These are phyloP conservation scores for Sus scrofa DNA, from an alignment of 2,113 vertebrate species.

Conservation along the genomic window DNA sequence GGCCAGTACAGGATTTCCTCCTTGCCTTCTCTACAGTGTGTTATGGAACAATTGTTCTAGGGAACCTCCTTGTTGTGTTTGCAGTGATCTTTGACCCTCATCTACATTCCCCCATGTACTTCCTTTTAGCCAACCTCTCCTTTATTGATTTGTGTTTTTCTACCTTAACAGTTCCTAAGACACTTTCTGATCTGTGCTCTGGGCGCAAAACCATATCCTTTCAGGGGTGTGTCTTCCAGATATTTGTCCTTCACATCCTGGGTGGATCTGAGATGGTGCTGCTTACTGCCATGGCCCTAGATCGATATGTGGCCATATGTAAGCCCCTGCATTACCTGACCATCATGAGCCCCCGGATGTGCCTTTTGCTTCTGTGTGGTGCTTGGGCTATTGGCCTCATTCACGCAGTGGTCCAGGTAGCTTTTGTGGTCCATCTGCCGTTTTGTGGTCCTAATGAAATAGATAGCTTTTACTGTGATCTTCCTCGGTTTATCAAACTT, in stretches of 20 bases:
- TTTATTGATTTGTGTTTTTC: conserved; percentile 58
- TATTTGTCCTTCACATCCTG: conserved; percentile 73
- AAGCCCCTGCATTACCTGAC: conserved; percentile 60
- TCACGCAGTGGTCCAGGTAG: conserved; percentile 20
- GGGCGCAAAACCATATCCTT: conserved; percentile 64
- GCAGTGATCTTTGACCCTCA: not conserved
- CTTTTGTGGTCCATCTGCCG: not conserved
- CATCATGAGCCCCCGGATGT: conserved; percentile 52
- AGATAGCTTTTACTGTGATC: conserved; percentile 55
- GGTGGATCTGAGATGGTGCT: conserved; percentile 73
- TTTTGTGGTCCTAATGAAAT: conserved; percentile 67
- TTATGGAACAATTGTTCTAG: not conserved
- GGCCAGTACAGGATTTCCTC: conserved; percentile 33
- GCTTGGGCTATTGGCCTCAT: conserved; percentile 48
- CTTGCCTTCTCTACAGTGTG: conserved; percentile 52
- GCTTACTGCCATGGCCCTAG: conserved; percentile 75
- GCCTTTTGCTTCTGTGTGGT: not conserved
- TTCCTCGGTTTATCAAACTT: conserved; percentile 52
- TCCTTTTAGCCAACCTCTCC: conserved; percentile 57
- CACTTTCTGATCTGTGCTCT: conserved; percentile 56
- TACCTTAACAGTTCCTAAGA: conserved; percentile 33
- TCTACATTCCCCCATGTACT: conserved; percentile 64
- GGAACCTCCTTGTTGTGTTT: too few relatives aligned
- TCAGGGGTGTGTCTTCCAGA: conserved; percentile 65
- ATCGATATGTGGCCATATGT: conserved; percentile 73